These are phyloP conservation scores for Pseudomugil gertrudae DNA, from an alignment of 2,797 vertebrate species.

Conservation along the genomic window DNA sequence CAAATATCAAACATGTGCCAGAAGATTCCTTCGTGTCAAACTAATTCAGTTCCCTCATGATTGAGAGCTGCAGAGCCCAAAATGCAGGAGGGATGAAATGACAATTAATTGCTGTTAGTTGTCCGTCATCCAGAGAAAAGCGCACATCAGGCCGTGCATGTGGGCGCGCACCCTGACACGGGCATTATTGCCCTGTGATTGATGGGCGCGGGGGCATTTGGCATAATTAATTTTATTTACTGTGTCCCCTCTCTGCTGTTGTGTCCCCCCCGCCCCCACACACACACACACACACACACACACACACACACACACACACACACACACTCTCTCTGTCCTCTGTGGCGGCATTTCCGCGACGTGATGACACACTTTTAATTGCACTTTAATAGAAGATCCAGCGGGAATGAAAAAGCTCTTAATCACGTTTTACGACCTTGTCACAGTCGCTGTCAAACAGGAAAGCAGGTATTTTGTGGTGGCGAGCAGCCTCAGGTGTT, in stretches of 20 bases:
- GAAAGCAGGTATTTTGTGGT: slow-evolving; percentile 61
- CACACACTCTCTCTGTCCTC: slow-evolving; percentile 22
- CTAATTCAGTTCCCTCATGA: slow-evolving; percentile 38
- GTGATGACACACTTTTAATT: slow-evolving; percentile 78
- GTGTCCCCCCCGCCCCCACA: background rate
- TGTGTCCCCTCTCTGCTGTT: slow-evolving; percentile 68
- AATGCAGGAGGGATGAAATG: slow-evolving; percentile 63
- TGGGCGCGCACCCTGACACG: slow-evolving; percentile 72
- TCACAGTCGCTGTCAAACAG: slow-evolving; percentile 67
- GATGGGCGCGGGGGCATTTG: slow-evolving; percentile 79
- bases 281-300: too few species aligned
- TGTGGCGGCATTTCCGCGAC: slow-evolving; percentile 70
- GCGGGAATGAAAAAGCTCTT: slow-evolving; percentile 71
- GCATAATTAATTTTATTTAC: slow-evolving; percentile 84
- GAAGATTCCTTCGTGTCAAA: slow-evolving; percentile 44
- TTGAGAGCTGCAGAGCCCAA: slow-evolving; percentile 38
- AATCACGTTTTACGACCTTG: slow-evolving; percentile 77
- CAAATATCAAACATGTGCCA: slow-evolving; percentile 34
- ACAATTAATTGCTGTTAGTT: slow-evolving; percentile 78
- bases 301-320: slow-evolving; percentile 4
- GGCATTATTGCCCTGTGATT: slow-evolving; percentile 81
- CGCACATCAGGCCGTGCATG: slow-evolving; percentile 69
- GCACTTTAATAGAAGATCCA: slow-evolving; percentile 76
- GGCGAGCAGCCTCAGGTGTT: slow-evolving; percentile 14
- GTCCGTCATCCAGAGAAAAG: slow-evolving; percentile 70